A percentile compares a stretch with the other conserved stretches of the same genome.
Evolutionary conservation across 2,113 vertebrate species (phyloP).

Genomic region (Prietella phreatophila): DNA sequence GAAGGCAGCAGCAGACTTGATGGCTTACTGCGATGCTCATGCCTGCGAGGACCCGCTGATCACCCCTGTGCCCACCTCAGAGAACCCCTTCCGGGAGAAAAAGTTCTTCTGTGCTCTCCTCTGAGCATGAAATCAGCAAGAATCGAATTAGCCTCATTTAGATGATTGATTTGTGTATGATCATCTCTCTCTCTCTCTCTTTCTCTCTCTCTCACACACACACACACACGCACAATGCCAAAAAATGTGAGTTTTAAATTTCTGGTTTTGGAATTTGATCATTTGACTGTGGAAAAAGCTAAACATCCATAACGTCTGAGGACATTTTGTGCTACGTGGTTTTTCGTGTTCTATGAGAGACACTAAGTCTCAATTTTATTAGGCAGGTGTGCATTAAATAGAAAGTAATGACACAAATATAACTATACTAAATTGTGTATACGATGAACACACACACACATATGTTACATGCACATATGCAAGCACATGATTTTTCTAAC

Average conservation of each 20-base stretch:
- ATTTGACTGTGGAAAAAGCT: slow-evolving; percentile 8
- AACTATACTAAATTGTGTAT: slow-evolving; percentile 1
- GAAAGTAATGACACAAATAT: slow-evolving; percentile 34
- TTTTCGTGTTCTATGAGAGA: slow-evolving; percentile 35
- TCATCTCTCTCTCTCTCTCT: too few relatives aligned
- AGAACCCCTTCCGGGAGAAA: slow-evolving; percentile 93
- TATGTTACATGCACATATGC: slow-evolving; percentile 41
- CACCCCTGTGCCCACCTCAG: slow-evolving; percentile 90
- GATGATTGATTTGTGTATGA: slow-evolving; percentile 54
- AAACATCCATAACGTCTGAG: slow-evolving; percentile 29
- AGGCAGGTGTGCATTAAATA: slow-evolving; percentile 19
- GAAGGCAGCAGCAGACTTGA: slow-evolving; percentile 88
- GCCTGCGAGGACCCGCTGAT: slow-evolving; percentile 88
- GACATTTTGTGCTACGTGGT: slow-evolving; percentile 37
- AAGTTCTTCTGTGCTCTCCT: slow-evolving; percentile 92
- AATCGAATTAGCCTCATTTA: slow-evolving; percentile 54
- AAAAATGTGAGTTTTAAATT: slow-evolving; percentile 23
- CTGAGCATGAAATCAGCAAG: slow-evolving; percentile 69
- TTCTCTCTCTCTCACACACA: too few relatives aligned
- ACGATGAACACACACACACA: slow-evolving; percentile 34
- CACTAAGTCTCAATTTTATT: slow-evolving; percentile 61
- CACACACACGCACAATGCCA: background rate
- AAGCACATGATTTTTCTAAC: slow-evolving; percentile 54
- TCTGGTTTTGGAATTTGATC: slow-evolving; percentile 21
- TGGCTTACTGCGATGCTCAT: slow-evolving; percentile 90